Percentiles rank a stretch among this genome's conserved stretches.
phyloP scores from a whole-genome alignment of 2,113 vertebrate species.

The Proterorhinus semilunaris region DNA sequence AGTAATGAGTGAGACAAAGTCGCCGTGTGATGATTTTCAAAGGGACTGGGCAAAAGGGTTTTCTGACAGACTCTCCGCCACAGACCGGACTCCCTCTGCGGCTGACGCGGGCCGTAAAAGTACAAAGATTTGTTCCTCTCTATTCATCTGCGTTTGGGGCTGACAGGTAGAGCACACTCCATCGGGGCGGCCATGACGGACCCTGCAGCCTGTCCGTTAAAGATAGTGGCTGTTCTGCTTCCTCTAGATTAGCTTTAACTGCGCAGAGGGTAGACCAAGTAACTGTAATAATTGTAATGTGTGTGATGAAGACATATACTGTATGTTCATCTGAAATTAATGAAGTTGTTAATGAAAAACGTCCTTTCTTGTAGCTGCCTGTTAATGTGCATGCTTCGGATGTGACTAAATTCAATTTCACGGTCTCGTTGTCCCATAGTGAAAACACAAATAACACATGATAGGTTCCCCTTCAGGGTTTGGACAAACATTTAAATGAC shows the following conservation, averaged over 20 bases:
- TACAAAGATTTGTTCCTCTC: not conserved
- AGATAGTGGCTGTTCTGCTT: not conserved
- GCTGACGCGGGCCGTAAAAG: not conserved
- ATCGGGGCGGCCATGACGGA: not conserved
- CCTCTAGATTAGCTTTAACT: slow-evolving; percentile 2
- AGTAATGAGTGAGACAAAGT: not conserved
- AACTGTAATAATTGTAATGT: not conserved
- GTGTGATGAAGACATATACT: not conserved
- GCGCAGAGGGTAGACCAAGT: not conserved
- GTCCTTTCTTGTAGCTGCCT: no score
- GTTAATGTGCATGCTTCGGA: no score
- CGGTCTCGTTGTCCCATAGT: no score
- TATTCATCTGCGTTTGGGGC: slow-evolving; percentile 2
- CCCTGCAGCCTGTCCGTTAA: not conserved
- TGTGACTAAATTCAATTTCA: no score
- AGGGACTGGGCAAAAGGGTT: not conserved
- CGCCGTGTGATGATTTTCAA: not conserved
- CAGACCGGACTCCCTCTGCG: not conserved
- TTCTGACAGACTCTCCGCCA: not conserved
- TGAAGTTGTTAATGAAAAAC: no score
- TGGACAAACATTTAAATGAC: no score
- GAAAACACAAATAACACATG: no score
- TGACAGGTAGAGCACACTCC: not conserved
- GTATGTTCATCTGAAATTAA: not conserved
- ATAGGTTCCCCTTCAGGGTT: no score